phyloP scores from a whole-genome alignment of 2,113 vertebrate species.

The Grammomys surdaster region DNA sequence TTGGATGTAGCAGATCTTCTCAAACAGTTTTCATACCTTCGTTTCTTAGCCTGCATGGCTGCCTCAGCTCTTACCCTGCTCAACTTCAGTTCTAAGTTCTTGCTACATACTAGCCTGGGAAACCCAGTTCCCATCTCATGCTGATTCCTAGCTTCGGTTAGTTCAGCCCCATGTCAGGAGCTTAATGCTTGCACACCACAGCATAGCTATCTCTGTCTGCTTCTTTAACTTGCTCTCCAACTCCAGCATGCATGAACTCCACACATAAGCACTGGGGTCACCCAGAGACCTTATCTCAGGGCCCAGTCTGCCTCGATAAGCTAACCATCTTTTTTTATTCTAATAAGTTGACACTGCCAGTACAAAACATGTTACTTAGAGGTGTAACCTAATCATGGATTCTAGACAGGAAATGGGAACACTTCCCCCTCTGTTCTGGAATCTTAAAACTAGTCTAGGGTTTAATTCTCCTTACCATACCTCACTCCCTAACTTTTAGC shows the following conservation, averaged over 20 bases:
- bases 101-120: neutral
- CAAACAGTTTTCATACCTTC: neutral
- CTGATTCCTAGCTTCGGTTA: neutral
- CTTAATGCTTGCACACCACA: neutral
- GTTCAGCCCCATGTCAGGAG: neutral
- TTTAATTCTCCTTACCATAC: neutral
- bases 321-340: too few relatives aligned
- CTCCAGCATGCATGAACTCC: neutral
- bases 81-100: neutral
- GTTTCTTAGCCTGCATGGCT: too few relatives aligned
- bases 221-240: neutral
- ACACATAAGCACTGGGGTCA: accelerated
- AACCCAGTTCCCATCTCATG: neutral
- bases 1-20: neutral
- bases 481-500: accelerated
- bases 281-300: neutral
- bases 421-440: neutral
- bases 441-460: neutral
- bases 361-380: neutral
- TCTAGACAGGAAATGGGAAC: neutral
- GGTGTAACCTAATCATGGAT: neutral
- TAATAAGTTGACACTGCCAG: neutral
- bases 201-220: neutral
- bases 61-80: neutral
- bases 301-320: neutral